phyloP scores from a whole-genome alignment of 2,113 vertebrate genomes.

The Myotis brandtii region DNA sequence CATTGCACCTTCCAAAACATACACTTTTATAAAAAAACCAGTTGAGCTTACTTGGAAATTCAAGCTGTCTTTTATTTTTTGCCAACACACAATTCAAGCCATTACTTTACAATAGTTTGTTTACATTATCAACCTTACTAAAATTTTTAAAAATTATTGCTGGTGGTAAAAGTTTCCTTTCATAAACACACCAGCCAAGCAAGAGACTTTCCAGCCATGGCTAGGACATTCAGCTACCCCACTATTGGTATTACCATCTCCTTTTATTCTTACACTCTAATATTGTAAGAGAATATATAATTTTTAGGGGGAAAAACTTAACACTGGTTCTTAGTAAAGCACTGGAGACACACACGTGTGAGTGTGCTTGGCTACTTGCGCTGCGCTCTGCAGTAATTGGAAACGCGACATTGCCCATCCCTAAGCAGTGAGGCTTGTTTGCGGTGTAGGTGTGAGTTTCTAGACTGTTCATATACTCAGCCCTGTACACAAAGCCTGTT shows the following conservation, averaged over 20 bases:
- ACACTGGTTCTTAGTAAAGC: neutral
- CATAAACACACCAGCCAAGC: neutral
- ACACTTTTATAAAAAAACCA: neutral
- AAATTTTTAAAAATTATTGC: conserved; percentile 27
- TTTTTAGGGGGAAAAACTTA: neutral
- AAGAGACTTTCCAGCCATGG: neutral
- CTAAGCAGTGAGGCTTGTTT: neutral
- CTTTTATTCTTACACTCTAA: neutral
- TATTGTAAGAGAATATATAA: neutral
- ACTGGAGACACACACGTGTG: neutral
- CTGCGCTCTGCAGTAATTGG: neutral
- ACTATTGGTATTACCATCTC: neutral
- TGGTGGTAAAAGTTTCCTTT: conserved; percentile 12
- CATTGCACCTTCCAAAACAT: neutral
- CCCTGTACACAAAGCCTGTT: conserved; percentile 51
- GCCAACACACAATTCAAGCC: neutral
- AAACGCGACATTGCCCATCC: neutral
- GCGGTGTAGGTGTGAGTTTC: neutral
- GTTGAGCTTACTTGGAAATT: conserved; percentile 16
- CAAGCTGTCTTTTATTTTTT: neutral
- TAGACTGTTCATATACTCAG: neutral
- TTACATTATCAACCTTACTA: conserved; percentile 31
- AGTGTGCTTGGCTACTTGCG: neutral
- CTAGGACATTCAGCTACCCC: neutral
- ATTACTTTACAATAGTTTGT: conserved; percentile 15